Percentiles rank a stretch among this genome's conserved stretches.
These are phyloP conservation scores for Varanus salvator DNA, from an alignment of 2,113 vertebrate genomes.

Conservation along the genomic window DNA sequence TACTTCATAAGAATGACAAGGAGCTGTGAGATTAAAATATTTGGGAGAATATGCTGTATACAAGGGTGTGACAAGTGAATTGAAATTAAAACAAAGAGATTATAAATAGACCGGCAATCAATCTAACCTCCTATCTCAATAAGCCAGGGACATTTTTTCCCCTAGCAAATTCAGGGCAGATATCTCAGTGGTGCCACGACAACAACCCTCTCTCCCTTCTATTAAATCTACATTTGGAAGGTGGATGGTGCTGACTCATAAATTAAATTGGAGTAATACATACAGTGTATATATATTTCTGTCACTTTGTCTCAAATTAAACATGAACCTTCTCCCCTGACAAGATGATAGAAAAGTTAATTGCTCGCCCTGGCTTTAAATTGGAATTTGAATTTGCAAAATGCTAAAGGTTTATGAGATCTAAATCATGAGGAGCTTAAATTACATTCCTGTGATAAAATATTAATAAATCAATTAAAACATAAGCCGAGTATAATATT, in stretches of 20 bases:
- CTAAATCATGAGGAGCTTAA: constrained; percentile 91
- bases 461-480: constrained; percentile 94
- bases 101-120: constrained; percentile 71
- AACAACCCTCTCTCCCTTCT: constrained; percentile 72
- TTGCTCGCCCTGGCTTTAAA: constrained; percentile 91
- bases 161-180: constrained; percentile 67
- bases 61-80: constrained; percentile 64
- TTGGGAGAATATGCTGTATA: constrained; percentile 46
- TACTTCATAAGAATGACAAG: constrained; percentile 5
- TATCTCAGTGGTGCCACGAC: constrained; percentile 61
- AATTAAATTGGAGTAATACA: constrained; percentile 86
- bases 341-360: constrained; percentile 93
- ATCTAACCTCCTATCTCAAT: constrained; percentile 62
- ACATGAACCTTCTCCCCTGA: constrained; percentile 89
- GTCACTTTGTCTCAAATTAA: constrained; percentile 91
- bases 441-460: constrained; percentile 93
- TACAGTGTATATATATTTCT: constrained; percentile 90
- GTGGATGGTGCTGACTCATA: constrained; percentile 87
- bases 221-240: constrained; percentile 83
- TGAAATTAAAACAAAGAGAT: constrained; percentile 75
- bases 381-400: constrained; percentile 93
- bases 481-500: constrained; percentile 91
- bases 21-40: constrained; percentile 37
- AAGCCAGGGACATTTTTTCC: constrained; percentile 60
- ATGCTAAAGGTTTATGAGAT: constrained; percentile 93